phyloP scores from a whole-genome alignment of 2,797 vertebrate species.

The Psittacula echo region DNA sequence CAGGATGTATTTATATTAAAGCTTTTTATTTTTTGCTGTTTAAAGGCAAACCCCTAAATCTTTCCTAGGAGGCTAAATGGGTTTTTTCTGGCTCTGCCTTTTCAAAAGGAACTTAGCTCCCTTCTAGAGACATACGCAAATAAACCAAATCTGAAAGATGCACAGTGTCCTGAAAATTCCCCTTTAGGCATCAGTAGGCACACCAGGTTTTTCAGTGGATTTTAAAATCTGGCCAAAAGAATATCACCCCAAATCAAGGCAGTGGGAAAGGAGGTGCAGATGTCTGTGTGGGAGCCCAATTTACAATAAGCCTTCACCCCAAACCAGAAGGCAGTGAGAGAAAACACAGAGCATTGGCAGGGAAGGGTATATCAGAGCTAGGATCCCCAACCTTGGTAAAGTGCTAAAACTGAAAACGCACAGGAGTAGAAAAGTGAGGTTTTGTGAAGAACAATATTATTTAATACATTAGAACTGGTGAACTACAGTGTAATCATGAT shows the following conservation, averaged over 20 bases:
- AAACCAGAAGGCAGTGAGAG: neutral
- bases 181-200: neutral
- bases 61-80: neutral
- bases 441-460: neutral
- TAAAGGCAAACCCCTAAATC: neutral
- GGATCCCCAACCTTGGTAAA: fast-evolving
- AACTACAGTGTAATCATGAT: neutral
- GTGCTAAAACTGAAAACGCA: neutral
- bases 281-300: neutral
- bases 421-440: neutral
- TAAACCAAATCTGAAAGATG: neutral
- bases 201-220: neutral
- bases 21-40: neutral
- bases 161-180: neutral
- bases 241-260: neutral
- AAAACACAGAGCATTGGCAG: neutral
- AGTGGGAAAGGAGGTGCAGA: neutral
- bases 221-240: neutral
- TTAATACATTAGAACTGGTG: neutral
- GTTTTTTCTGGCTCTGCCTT: neutral
- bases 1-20: neutral
- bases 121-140: neutral
- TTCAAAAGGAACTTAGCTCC: neutral
- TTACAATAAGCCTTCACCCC: neutral
- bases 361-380: neutral